These are phyloP conservation scores for Eupeodes latifasciatus DNA, from an alignment of 2,888 invertebrate genomes.

Conservation along the genomic window DNA sequence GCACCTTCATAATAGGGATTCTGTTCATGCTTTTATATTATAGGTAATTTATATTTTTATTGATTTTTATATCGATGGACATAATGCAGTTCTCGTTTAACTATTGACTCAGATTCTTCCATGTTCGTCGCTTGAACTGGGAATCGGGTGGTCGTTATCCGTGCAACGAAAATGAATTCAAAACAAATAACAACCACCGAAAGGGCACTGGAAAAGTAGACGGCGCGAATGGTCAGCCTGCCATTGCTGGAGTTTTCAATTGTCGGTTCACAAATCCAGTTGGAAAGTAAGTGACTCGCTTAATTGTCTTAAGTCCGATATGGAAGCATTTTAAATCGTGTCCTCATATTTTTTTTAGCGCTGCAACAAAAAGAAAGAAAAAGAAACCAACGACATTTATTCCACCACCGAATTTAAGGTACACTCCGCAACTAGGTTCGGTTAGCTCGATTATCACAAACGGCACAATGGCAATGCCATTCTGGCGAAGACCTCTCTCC, in stretches of 20 bases:
- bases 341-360: conserved; percentile 50
- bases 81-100: not conserved
- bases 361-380: conserved; percentile 89
- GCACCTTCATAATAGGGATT: conserved; percentile 86
- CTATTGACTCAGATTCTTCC: conserved; percentile 89
- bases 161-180: conserved; percentile 59
- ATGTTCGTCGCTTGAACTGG: conserved; percentile 90
- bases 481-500: conserved; percentile 91
- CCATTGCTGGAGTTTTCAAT: conserved; percentile 94
- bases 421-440: conserved; percentile 72
- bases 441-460: conserved; percentile 54
- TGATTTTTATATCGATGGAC: not conserved
- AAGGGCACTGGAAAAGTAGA: conserved; percentile 52
- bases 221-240: conserved; percentile 79
- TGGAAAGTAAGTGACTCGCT: conserved; percentile 83
- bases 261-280: conserved; percentile 93
- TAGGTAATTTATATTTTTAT: conserved; percentile 82
- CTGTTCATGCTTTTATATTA: conserved; percentile 90
- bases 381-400: conserved; percentile 96
- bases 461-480: conserved; percentile 86
- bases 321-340: not conserved
- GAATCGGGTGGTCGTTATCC: conserved; percentile 86
- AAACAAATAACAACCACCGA: conserved; percentile 41
- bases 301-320: not conserved
- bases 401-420: conserved; percentile 87